A percentile compares a stretch with the other conserved stretches of the same genome.
Evolutionary conservation across 2,113 vertebrate species (phyloP).

Genomic region (Piprites chloris): DNA sequence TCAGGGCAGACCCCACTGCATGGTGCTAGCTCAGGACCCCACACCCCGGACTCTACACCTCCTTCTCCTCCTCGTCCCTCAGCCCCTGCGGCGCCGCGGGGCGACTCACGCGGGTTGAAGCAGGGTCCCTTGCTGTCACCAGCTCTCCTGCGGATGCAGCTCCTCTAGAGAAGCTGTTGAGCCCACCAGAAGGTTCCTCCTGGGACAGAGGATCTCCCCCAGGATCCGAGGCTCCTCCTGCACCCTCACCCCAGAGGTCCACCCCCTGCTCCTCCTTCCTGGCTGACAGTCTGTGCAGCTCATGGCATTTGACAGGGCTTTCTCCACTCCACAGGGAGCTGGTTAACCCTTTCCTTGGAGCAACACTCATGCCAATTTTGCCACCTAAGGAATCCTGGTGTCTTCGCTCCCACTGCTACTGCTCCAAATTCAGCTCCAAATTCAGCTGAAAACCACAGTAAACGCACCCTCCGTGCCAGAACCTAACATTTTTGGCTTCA

Average conservation of each 20-base stretch:
- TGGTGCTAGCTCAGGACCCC: background rate
- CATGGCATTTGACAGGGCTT: background rate
- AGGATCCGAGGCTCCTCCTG: background rate
- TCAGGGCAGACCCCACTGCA: accelerated
- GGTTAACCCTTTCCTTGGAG: constrained; percentile 39
- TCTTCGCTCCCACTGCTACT: background rate
- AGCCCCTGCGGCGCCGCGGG: accelerated
- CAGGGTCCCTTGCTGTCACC: background rate
- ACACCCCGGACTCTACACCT: background rate
- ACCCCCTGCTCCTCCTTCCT: constrained; percentile 55
- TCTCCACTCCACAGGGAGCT: background rate
- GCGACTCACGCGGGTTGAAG: background rate
- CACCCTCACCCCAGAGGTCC: constrained; percentile 16
- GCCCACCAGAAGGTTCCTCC: background rate
- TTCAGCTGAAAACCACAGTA: background rate
- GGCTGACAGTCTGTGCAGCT: background rate
- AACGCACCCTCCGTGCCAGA: accelerated
- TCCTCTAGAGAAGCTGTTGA: background rate
- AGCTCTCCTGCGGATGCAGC: background rate
- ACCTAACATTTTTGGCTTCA: background rate
- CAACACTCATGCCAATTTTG: background rate
- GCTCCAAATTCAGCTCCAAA: accelerated
- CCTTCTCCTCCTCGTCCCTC: background rate
- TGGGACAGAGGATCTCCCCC: background rate
- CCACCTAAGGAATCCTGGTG: background rate